Percentiles rank a stretch among this genome's conserved stretches.
These are phyloP conservation scores for Cottoperca gobio DNA, from an alignment of 2,797 vertebrate species.

Conservation along the genomic window DNA sequence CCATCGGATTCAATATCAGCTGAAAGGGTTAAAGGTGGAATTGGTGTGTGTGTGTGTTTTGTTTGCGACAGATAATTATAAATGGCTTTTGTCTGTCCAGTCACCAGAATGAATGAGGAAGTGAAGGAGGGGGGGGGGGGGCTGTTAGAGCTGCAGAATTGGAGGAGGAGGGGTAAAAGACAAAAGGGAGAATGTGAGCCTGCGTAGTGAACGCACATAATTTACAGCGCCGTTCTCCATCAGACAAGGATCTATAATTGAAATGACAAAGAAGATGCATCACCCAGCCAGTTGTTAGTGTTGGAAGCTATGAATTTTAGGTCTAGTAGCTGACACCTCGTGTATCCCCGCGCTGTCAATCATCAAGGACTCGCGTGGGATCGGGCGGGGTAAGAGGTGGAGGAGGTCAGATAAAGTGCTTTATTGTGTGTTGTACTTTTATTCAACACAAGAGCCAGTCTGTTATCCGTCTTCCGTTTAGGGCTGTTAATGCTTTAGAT, in stretches of 20 bases:
- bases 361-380: conserved; percentile 43
- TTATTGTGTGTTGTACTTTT: neutral
- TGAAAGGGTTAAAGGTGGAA: conserved; percentile 48
- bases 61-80: conserved; percentile 73
- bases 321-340: conserved; percentile 61
- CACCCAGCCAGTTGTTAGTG: conserved; percentile 76
- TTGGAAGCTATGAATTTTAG: conserved; percentile 81
- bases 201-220: conserved; percentile 68
- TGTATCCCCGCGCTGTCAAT: conserved; percentile 66
- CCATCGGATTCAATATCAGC: neutral
- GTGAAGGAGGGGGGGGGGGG: conserved; percentile 43
- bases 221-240: conserved; percentile 78
- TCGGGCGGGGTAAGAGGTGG: neutral
- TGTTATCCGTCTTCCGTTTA: neutral
- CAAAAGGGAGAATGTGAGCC: conserved; percentile 34
- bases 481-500: neutral
- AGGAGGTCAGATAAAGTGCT: neutral
- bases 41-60: conserved; percentile 24
- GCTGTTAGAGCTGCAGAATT: conserved; percentile 32
- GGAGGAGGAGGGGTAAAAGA: conserved; percentile 13
- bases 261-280: conserved; percentile 90
- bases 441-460: neutral
- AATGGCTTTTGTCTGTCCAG: conserved; percentile 67
- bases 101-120: conserved; percentile 54
- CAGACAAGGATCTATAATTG: conserved; percentile 88